Base-by-base conservation (phyloP, 2,797 vertebrate species). In the Neoniphon sammara region DNA sequence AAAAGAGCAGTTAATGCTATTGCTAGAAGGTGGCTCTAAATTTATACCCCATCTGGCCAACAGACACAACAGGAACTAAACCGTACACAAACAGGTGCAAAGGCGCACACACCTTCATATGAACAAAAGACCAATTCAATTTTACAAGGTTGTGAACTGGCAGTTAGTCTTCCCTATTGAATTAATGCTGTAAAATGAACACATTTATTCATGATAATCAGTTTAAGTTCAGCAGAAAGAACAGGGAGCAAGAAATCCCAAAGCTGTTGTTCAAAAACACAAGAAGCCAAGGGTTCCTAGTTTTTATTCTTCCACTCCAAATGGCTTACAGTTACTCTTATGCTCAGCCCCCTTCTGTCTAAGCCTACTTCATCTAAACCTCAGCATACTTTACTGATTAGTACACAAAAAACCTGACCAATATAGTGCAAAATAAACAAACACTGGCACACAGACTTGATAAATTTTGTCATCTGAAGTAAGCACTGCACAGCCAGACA, bases 151-250 rank as follows among this genome's bases (percentile, higher is more conserved):
- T 68, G 14, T 68, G 21, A 77, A 78, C 77, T 82, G 72, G 83
- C 65, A 44, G 57, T 36, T 80, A 60, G 62, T 63, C 61, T 46
- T 57, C 64, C 42, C 11, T 56, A 73, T 30, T 77, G 71, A 73
- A 75, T 74, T 30, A 74, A 79, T 25, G 44, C 36, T 68, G 53
- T 61, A 34, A 77, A 77, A 80, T 39, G 34, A 76, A 81, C 78
- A 70, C 36, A 56, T 58, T 56, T 60, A 73, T 73, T 73, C 56
- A 61, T 14, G 44, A 69, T 60, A 64, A 70, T 55, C 42, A 74
- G 25, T 75, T 73, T 72, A 70, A 73, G 53, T 64, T 58, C 69
- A 57, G 44, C 21, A 69, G 46, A 50, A 10, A 77, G 53, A 67
- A 63, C 47, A 31, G 36, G 50, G 70, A 73, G 62, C 21, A 66